phyloP scores from a whole-genome alignment of 2,888 invertebrate species.

The Leptarthrus brevirostris region DNA sequence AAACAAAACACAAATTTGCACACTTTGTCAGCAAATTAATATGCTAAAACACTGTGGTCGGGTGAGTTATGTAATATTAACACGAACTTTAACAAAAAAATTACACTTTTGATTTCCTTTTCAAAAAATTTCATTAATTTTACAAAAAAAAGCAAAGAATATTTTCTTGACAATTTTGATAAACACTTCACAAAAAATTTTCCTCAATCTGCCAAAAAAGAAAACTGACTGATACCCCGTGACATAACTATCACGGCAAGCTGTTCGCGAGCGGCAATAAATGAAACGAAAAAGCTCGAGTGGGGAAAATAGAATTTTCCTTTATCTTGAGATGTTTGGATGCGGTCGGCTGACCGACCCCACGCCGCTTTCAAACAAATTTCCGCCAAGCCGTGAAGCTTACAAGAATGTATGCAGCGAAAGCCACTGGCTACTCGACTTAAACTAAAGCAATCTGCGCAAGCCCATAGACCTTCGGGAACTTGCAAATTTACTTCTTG shows the following conservation, averaged over 20 bases:
- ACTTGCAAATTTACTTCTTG: too few relatives aligned
- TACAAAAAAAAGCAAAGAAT: too few relatives aligned
- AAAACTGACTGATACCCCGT: neutral
- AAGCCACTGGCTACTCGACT: neutral
- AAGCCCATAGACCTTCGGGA: neutral
- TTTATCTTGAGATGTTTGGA: neutral
- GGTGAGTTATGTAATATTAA: neutral
- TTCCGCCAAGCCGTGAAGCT: neutral
- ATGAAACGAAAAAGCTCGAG: neutral
- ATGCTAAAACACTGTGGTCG: neutral
- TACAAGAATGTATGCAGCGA: neutral
- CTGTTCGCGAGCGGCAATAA: neutral
- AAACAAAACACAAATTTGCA: constrained; percentile 1
- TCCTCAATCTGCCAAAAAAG: neutral
- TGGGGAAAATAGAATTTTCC: neutral
- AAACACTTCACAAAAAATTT: neutral
- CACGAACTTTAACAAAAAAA: too few relatives aligned
- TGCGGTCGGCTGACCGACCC: neutral
- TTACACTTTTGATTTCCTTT: too few relatives aligned
- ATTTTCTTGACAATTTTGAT: neutral
- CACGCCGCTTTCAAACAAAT: neutral
- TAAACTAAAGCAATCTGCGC: neutral
- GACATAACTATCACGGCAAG: constrained; percentile 3
- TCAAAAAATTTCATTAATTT: too few relatives aligned
- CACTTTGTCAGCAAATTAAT: neutral